phyloP scores from a whole-genome alignment of 2,888 invertebrate genomes.

The Oegoconia quadripuncta region DNA sequence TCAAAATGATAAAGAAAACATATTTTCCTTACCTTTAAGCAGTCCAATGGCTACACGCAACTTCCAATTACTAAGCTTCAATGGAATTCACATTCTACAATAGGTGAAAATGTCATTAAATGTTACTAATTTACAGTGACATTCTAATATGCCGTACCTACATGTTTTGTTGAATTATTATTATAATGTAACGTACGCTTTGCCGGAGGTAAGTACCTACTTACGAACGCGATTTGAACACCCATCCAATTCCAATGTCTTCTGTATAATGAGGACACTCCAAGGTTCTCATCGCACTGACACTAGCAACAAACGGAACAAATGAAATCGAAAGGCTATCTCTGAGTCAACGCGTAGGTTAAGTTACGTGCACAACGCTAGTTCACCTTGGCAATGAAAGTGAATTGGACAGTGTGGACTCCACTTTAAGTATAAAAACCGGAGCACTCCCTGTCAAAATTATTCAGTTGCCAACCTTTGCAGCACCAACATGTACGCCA shows the following conservation, averaged over 20 bases:
- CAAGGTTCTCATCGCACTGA: constrained; percentile 48
- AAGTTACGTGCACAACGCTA: constrained; percentile 34
- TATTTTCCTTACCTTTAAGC: too few relatives aligned
- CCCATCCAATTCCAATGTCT: constrained; percentile 5
- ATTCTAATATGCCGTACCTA: too few relatives aligned
- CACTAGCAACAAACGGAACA: constrained; percentile 53
- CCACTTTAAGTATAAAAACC: constrained; percentile 69
- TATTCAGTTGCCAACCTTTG: constrained; percentile 75
- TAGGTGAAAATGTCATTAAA: too few relatives aligned
- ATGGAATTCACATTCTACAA: too few relatives aligned
- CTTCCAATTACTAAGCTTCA: too few relatives aligned
- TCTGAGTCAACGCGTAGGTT: constrained; percentile 61
- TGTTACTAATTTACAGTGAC: too few relatives aligned
- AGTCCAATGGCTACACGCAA: too few relatives aligned
- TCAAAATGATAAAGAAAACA: too few relatives aligned
- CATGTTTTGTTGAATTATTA: too few relatives aligned
- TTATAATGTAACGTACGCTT: too few relatives aligned
- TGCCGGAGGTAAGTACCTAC: not conserved
- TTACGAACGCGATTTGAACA: not conserved
- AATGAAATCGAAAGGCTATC: constrained; percentile 73
- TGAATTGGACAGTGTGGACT: constrained; percentile 54
- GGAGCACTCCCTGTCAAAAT: constrained; percentile 59
- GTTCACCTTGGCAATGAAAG: constrained; percentile 77
- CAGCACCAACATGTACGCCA: constrained; percentile 75
- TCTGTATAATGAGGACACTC: constrained; percentile 22